phyloP scores from a whole-genome alignment of 2,113 vertebrate genomes.

The Sterrhoptilus dennistouni region DNA sequence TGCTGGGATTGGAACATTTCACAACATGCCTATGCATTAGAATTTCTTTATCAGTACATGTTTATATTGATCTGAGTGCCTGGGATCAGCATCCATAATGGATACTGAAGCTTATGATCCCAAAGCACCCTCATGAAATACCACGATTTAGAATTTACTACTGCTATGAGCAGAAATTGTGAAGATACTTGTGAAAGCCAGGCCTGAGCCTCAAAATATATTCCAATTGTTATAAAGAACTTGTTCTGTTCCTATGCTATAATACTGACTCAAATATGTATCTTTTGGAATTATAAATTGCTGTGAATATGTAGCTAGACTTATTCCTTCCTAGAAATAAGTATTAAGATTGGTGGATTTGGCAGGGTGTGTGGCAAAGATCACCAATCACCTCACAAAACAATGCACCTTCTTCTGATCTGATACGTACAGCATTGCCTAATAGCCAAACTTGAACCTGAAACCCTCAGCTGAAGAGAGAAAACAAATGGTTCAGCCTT shows the following conservation, averaged over 20 bases:
- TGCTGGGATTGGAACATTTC: not conserved
- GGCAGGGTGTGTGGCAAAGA: not conserved
- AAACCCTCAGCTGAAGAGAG: not conserved
- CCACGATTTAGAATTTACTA: not conserved
- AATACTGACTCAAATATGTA: not conserved
- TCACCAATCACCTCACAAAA: accelerated
- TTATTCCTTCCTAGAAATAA: not conserved
- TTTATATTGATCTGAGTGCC: not conserved
- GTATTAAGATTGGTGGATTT: not conserved
- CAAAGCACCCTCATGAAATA: not conserved
- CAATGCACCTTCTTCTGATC: not conserved
- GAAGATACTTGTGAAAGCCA: not conserved
- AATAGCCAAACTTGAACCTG: not conserved
- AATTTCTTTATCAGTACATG: not conserved
- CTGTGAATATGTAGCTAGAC: not conserved
- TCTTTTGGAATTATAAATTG: not conserved
- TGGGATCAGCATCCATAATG: not conserved
- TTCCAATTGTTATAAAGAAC: not conserved
- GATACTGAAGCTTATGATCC: not conserved
- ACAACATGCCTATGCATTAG: not conserved
- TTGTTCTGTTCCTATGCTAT: not conserved
- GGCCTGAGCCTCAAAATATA: not conserved
- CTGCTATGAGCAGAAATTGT: not conserved
- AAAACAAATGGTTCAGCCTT: not conserved
- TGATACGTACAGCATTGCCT: accelerated